Percentiles rank a stretch among this genome's conserved stretches.
phyloP scores from a whole-genome alignment of 1,140 invertebrate species.

The Pristionchus pacificus region DNA sequence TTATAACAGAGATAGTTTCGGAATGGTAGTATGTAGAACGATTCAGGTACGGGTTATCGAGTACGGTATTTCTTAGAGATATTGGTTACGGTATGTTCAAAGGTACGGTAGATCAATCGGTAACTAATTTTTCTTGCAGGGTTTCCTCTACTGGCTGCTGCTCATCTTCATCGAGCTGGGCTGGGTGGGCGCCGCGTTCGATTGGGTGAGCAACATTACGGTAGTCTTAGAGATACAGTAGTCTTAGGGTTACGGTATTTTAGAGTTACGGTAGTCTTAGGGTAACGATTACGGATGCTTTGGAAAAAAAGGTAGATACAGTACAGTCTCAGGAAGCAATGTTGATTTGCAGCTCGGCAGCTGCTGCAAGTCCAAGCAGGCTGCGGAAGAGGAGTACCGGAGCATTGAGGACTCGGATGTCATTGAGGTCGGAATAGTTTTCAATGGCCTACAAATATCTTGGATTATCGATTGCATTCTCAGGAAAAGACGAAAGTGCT shows the following conservation, averaged over 20 bases:
- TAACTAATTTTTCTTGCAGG: slow-evolving; percentile 30
- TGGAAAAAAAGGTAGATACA: not conserved
- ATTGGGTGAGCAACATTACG: not conserved
- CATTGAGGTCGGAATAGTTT: too few relatives aligned
- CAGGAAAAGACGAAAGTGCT: slow-evolving; percentile 34
- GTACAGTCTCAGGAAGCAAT: not conserved
- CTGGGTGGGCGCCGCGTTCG: slow-evolving; percentile 14
- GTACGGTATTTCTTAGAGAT: too few relatives aligned
- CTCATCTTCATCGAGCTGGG: slow-evolving; percentile 37
- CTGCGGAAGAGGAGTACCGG: slow-evolving; percentile 12
- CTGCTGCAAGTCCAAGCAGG: slow-evolving; percentile 5
- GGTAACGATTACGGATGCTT: not conserved
- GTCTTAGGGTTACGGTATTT: not conserved
- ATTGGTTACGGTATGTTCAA: too few relatives aligned
- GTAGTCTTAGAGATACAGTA: not conserved
- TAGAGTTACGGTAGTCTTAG: not conserved
- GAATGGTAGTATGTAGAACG: too few relatives aligned
- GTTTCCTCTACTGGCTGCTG: slow-evolving; percentile 46
- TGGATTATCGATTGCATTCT: too few relatives aligned
- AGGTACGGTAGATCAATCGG: too few relatives aligned
- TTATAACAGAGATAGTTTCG: too few relatives aligned
- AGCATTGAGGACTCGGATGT: slow-evolving; percentile 42
- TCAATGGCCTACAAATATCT: too few relatives aligned
- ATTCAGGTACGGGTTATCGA: too few relatives aligned
- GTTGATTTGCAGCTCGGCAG: not conserved